Evolutionary conservation across 2,888 invertebrate genomes (phyloP).

Genomic region (Mycalesis mineus): DNA sequence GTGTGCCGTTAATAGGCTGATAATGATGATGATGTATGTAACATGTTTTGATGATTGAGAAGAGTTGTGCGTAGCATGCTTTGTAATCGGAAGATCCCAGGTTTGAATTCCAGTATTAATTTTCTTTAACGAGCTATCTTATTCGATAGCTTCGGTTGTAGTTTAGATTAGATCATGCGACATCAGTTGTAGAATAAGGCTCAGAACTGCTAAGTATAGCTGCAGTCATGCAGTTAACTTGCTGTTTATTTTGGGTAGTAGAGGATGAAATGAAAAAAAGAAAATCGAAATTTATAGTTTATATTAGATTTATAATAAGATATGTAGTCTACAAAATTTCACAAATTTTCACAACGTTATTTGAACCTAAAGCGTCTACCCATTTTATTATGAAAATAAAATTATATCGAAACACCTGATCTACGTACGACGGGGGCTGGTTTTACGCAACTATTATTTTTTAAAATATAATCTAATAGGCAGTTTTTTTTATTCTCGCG

Average conservation of each 20-base stretch:
- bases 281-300: slow-evolving; percentile 76
- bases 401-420: slow-evolving; percentile 75
- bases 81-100: too few species aligned
- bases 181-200: too few species aligned
- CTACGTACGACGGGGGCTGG: slow-evolving; percentile 68
- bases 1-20: too few species aligned
- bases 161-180: too few species aligned
- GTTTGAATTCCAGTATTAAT: too few species aligned
- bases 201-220: not conserved
- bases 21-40: too few species aligned
- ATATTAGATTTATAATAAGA: slow-evolving; percentile 79
- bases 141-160: too few species aligned
- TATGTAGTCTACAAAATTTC: slow-evolving; percentile 79
- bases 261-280: slow-evolving; percentile 55
- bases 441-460: slow-evolving; percentile 74
- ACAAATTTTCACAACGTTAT: slow-evolving; percentile 79
- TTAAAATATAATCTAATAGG: slow-evolving; percentile 79
- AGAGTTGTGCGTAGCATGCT: too few species aligned
- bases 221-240: not conserved
- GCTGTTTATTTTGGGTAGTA: not conserved
- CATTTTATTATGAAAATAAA: slow-evolving; percentile 78
- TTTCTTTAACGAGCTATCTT: too few species aligned
- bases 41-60: too few species aligned
- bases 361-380: slow-evolving; percentile 79
- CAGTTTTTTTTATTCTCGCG: slow-evolving; percentile 68